A percentile compares a stretch with the other conserved stretches of the same genome.
phyloP scores from a whole-genome alignment of 2,888 invertebrate species.

The Coecobrya sp. region DNA sequence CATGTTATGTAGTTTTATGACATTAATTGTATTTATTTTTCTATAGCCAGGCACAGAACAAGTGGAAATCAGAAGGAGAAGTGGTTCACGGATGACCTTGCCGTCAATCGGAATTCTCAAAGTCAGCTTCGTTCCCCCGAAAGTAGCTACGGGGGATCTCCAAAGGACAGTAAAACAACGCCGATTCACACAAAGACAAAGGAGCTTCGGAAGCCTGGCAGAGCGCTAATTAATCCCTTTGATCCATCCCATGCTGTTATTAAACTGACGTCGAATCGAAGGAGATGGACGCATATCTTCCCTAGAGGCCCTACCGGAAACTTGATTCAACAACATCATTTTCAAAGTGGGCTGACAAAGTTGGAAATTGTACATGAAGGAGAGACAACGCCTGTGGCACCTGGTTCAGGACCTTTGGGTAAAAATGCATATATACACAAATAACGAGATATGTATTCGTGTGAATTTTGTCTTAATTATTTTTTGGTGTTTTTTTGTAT shows the following conservation, averaged over 20 bases:
- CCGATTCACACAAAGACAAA: conserved; percentile 79
- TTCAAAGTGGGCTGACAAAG: conserved; percentile 89
- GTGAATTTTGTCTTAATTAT: no score
- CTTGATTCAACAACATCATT: conserved; percentile 97
- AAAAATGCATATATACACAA: no score
- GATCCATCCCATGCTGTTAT: conserved; percentile 99
- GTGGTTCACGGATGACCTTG: conserved; percentile 84
- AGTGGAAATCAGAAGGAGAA: conserved; percentile 76
- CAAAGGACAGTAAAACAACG: conserved; percentile 82
- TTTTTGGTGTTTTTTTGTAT: not conserved
- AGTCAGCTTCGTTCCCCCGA: conserved; percentile 78
- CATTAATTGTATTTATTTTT: not conserved
- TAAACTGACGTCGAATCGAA: conserved; percentile 97
- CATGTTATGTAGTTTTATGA: conserved; percentile 4
- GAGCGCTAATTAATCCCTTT: conserved; percentile 98
- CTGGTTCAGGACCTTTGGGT: conserved; percentile 52
- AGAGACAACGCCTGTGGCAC: conserved; percentile 54
- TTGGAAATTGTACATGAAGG: conserved; percentile 86
- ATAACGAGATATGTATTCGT: no score
- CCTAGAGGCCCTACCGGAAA: conserved; percentile 96
- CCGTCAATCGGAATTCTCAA: conserved; percentile 73
- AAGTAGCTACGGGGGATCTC: conserved; percentile 85
- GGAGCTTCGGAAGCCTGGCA: conserved; percentile 89
- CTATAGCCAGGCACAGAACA: conserved; percentile 70
- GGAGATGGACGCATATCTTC: conserved; percentile 99